phyloP scores from a whole-genome alignment of 2,797 vertebrate species.

The Pantherophis vulpinus region DNA sequence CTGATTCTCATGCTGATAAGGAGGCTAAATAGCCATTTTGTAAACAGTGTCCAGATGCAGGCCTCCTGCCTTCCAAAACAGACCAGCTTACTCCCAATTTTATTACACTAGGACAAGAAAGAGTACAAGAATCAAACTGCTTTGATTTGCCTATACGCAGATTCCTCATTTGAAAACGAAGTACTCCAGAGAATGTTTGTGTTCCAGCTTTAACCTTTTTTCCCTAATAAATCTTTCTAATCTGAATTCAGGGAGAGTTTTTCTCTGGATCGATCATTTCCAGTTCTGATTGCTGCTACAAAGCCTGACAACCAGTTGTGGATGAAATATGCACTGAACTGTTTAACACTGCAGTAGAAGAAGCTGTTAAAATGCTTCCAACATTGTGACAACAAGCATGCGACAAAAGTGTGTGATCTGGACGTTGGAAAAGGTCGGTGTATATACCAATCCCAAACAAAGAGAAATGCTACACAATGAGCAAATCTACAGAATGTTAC shows the following conservation, averaged over 20 bases:
- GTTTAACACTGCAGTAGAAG: not conserved
- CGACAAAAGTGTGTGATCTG: not conserved
- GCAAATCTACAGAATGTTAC: not conserved
- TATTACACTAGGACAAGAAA: not conserved
- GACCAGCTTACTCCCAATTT: not conserved
- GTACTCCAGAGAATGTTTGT: not conserved
- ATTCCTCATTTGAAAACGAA: not conserved
- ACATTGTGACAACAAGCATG: not conserved
- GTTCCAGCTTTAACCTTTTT: not conserved
- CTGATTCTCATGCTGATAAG: not conserved
- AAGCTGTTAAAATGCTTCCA: not conserved
- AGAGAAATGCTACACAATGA: not conserved
- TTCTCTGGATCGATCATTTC: not conserved
- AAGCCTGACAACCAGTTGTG: not conserved
- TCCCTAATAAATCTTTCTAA: not conserved
- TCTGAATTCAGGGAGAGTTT: not conserved
- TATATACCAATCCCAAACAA: not conserved
- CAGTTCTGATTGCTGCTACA: not conserved
- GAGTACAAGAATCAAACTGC: not conserved
- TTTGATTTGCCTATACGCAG: not conserved
- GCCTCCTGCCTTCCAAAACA: not conserved
- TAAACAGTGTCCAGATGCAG: not conserved
- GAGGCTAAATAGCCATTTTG: not conserved
- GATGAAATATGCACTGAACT: not conserved
- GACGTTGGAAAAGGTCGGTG: not conserved